Evolutionary conservation across 2,113 vertebrate species (phyloP).

Genomic region (Corydoras maculifer): DNA sequence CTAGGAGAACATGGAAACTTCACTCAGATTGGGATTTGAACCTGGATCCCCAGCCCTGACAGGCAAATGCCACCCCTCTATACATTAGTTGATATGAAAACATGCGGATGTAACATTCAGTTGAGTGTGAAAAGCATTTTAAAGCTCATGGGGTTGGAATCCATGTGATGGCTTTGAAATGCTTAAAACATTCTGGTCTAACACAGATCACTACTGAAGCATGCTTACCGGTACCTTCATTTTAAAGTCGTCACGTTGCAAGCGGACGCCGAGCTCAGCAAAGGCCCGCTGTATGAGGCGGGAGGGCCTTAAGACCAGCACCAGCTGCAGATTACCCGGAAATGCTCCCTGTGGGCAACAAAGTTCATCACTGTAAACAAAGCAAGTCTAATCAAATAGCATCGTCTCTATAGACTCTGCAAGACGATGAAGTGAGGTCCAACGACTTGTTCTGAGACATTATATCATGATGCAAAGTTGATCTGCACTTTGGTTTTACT

Average conservation of each 20-base stretch:
- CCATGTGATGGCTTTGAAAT: background rate
- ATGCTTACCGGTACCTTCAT: constrained; percentile 94
- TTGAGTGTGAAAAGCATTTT: background rate
- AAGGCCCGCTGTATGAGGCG: constrained; percentile 84
- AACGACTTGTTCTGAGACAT: no score
- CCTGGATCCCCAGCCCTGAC: no score
- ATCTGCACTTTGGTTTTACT: no score
- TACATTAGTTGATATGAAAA: background rate
- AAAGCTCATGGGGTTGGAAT: background rate
- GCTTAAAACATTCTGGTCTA: background rate
- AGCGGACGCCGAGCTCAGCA: constrained; percentile 84
- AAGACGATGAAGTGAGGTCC: no score
- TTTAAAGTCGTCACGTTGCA: constrained; percentile 92
- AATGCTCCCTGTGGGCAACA: constrained; percentile 77
- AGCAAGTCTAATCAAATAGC: background rate
- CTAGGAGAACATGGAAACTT: no score
- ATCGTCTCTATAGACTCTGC: background rate
- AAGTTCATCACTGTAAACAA: background rate
- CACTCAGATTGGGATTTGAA: no score
- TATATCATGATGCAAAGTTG: no score
- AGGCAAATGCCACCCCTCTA: no score
- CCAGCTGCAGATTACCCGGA: constrained; percentile 88
- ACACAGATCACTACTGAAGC: constrained; percentile 13
- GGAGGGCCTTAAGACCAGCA: constrained; percentile 84
- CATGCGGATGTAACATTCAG: background rate